Evolutionary conservation across 2,888 invertebrate species (phyloP).

Genomic region (Autographa gamma): DNA sequence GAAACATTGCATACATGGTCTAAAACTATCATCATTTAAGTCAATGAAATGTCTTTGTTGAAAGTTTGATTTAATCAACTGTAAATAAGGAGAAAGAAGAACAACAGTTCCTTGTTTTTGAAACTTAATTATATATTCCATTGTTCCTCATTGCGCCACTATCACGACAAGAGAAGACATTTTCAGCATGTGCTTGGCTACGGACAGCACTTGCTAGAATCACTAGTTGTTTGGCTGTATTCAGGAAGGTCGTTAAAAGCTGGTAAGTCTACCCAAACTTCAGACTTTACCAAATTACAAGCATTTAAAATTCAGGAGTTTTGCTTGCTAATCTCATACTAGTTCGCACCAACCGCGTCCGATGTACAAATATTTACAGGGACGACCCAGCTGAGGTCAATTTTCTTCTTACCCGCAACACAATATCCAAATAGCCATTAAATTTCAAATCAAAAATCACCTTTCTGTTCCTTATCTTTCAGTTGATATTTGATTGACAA

Average conservation of each 20-base stretch:
- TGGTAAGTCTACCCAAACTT: slow-evolving; percentile 56
- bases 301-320: slow-evolving; percentile 68
- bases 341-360: slow-evolving; percentile 78
- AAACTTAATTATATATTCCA: too few species aligned
- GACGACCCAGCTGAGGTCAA: slow-evolving; percentile 86
- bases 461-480: slow-evolving; percentile 34
- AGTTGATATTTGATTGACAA: slow-evolving; percentile 51
- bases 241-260: slow-evolving; percentile 52
- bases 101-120: too few species aligned
- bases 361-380: slow-evolving; percentile 85
- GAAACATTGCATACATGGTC: too few species aligned
- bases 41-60: too few species aligned
- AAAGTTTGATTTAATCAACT: too few species aligned
- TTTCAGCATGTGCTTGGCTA: neutral
- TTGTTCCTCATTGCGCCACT: too few species aligned
- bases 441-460: slow-evolving; percentile 37
- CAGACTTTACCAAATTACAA: slow-evolving; percentile 60
- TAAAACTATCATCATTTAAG: too few species aligned
- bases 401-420: slow-evolving; percentile 68
- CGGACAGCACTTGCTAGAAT: neutral
- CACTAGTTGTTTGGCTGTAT: slow-evolving; percentile 18
- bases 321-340: slow-evolving; percentile 79
- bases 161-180: neutral
- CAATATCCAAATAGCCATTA: slow-evolving; percentile 63
- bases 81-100: too few species aligned